Evolutionary conservation across 37 sponge, comb jelly and placozoan species (phyloP).

Genomic region (Eunapius fragilis): DNA sequence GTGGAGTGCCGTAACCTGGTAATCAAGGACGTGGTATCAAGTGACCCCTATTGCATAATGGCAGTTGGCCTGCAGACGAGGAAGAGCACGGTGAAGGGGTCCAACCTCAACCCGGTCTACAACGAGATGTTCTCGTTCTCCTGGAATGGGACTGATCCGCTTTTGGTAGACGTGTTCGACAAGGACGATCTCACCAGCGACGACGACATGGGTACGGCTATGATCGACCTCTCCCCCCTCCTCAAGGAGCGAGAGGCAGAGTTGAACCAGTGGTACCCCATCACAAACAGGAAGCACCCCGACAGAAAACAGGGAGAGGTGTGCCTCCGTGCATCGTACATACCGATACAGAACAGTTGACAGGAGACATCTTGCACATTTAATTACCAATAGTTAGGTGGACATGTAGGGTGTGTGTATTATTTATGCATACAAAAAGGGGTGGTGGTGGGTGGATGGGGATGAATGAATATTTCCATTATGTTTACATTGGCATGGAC

Average conservation of each 20-base stretch:
- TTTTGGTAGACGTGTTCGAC: conserved; percentile 74
- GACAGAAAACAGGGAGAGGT: conserved; percentile 74
- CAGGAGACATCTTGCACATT: background rate
- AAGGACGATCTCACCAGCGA: conserved; percentile 71
- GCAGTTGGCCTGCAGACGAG: conserved; percentile 62
- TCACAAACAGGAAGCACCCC: conserved; percentile 66
- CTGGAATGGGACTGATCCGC: conserved; percentile 72
- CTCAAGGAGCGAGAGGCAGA: conserved; percentile 12
- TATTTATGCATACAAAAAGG: background rate
- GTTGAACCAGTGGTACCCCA: conserved; percentile 58
- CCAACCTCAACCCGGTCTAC: conserved; percentile 65
- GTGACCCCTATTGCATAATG: conserved; percentile 77
- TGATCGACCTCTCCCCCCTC: conserved; percentile 46
- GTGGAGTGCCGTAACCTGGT: conserved; percentile 56
- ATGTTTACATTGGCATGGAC: background rate
- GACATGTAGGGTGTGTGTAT: background rate
- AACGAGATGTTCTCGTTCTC: conserved; percentile 84
- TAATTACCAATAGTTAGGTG: background rate
- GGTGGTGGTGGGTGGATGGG: background rate
- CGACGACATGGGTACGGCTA: conserved; percentile 76
- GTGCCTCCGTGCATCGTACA: conserved; percentile 39
- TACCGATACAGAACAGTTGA: conserved; percentile 25
- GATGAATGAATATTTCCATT: too few relatives aligned
- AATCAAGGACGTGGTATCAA: conserved; percentile 64
- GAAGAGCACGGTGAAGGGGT: conserved; percentile 72